These are phyloP conservation scores for Triplophysa dalaica DNA, from an alignment of 2,113 vertebrate genomes.

Conservation along the genomic window DNA sequence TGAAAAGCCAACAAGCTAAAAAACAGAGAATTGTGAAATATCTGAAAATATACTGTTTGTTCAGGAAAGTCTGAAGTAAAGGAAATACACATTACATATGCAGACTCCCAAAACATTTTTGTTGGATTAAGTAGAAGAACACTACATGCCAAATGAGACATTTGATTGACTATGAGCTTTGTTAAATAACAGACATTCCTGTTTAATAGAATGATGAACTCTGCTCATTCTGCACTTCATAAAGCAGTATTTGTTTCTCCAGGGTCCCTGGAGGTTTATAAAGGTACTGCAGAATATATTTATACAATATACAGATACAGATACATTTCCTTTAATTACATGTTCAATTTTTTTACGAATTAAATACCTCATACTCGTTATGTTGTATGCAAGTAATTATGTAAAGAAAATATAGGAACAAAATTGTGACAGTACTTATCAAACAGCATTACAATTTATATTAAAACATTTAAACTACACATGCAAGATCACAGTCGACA, in stretches of 20 bases:
- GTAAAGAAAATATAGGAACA: background rate
- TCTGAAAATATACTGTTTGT: background rate
- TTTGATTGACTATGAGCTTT: background rate
- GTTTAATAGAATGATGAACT: background rate
- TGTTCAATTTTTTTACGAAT: too few relatives aligned
- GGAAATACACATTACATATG: background rate
- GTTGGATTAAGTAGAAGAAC: too few relatives aligned
- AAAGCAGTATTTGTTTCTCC: background rate
- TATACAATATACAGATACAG: too few relatives aligned
- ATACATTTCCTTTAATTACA: too few relatives aligned
- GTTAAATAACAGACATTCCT: background rate
- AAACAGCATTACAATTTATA: background rate
- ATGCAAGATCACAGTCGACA: background rate
- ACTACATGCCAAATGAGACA: background rate
- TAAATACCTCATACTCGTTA: too few relatives aligned
- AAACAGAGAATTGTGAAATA: background rate
- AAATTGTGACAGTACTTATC: background rate
- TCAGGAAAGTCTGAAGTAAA: too few relatives aligned
- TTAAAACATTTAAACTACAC: background rate
- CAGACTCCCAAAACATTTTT: background rate
- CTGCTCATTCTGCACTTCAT: background rate
- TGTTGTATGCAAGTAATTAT: too few relatives aligned
- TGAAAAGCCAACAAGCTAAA: constrained; percentile 27
- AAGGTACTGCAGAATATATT: too few relatives aligned
- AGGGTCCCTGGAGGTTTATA: too few relatives aligned